A percentile compares a stretch with the other conserved stretches of the same genome.
Conservation (phyloP, 2,797 vertebrate species). For the Lophius americanus region DNA sequence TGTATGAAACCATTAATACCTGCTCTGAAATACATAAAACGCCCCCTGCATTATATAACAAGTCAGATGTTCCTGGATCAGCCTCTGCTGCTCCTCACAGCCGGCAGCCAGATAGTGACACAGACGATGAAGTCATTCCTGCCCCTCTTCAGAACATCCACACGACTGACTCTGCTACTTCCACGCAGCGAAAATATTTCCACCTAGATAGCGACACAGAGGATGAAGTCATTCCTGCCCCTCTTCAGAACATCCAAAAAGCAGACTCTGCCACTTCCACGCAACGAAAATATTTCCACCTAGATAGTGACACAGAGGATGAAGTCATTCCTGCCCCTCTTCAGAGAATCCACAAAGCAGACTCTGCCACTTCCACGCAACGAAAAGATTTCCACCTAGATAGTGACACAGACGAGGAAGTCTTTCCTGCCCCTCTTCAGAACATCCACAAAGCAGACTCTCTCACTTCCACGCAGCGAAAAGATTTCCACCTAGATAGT, state of each 20-base stretch:
- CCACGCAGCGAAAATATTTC: slow-evolving; percentile 33
- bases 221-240: too few species aligned
- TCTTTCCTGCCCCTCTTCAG: too few species aligned
- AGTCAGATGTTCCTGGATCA: slow-evolving; percentile 16
- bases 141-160: slow-evolving; percentile 10
- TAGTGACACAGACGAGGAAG: too few species aligned
- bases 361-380: slow-evolving; percentile 25
- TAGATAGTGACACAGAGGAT: slow-evolving; percentile 66
- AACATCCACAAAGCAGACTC: too few species aligned
- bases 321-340: slow-evolving; percentile 33
- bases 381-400: slow-evolving; percentile 50
- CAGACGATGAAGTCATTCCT: slow-evolving; percentile 57
- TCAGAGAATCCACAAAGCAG: slow-evolving; percentile 22
- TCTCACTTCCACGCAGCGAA: too few species aligned
- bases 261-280: too few species aligned
- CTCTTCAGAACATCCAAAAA: too few species aligned
- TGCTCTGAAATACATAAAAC: slow-evolving; percentile 25
- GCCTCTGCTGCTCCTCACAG: neutral
- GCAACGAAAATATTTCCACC: too few species aligned
- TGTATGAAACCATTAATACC: slow-evolving; percentile 14
- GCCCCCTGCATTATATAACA: slow-evolving; percentile 23
- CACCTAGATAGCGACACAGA: slow-evolving; percentile 65
- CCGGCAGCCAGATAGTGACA: slow-evolving; percentile 59
- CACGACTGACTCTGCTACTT: slow-evolving; percentile 28
- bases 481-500: too few species aligned